A percentile compares a stretch with the other conserved stretches of the same genome.
Conservation (phyloP, 2,797 vertebrate species). For the Eulemur albifrons region DNA sequence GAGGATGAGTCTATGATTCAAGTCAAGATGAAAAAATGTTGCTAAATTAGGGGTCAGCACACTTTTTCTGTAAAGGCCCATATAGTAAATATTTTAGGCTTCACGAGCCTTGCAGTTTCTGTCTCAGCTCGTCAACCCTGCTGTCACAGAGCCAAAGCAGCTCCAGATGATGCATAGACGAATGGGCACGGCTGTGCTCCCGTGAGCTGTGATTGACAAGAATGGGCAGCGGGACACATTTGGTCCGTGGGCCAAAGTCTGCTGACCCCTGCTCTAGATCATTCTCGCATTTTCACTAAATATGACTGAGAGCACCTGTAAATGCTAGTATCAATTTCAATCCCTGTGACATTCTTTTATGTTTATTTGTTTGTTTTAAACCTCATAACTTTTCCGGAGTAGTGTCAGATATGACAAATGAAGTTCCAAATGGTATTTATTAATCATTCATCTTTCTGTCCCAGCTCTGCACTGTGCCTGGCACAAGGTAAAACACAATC, state of each 20-base stretch:
- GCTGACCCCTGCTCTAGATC: constrained; percentile 23
- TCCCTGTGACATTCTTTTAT: not conserved
- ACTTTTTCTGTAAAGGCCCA: not conserved
- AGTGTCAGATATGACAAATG: not conserved
- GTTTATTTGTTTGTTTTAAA: constrained; percentile 18
- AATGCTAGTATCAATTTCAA: not conserved
- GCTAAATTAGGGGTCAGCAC: not conserved
- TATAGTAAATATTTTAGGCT: not conserved
- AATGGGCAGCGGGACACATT: not conserved
- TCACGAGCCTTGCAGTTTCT: not conserved
- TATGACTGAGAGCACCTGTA: not conserved
- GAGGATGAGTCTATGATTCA: not conserved
- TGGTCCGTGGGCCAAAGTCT: not conserved
- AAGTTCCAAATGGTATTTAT: not conserved
- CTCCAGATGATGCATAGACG: not conserved
- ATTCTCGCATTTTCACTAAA: constrained; percentile 11
- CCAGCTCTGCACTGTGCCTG: not conserved
- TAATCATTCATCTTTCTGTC: not conserved
- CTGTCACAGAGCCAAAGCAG: not conserved
- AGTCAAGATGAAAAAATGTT: constrained; percentile 2
- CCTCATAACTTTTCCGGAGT: not conserved
- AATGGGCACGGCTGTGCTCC: not conserved
- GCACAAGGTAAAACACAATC: not conserved
- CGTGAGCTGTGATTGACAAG: not conserved
- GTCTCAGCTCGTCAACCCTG: not conserved